Evolutionary conservation across 92 coral and sea anemone genomes (phyloP), one percentile per base, ranked within the genome.

Genomic region (Bergia puertoricense): DNA sequence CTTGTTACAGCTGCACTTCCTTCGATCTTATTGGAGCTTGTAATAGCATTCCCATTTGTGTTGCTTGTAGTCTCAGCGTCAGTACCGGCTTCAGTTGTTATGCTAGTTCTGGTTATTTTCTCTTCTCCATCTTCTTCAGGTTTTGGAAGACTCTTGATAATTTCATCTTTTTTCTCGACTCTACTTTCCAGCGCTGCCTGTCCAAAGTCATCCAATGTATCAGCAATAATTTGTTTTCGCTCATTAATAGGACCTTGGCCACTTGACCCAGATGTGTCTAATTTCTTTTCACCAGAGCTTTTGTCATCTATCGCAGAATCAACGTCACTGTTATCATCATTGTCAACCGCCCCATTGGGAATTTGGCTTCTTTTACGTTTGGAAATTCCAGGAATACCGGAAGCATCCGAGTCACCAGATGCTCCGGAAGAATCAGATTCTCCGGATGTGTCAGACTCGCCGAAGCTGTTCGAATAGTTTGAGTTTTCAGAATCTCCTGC

Each of bases 81-180:
- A 14, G 83, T 50, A 1, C 23, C 62, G 6, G 45, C 59, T 4
- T 23, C 6, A 51, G 65, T 51, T 81, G 74, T 56, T 82, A 56
- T 89, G 48, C 66, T 82, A 57, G 69, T 62, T 44, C 81, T 71
- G 2, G 56, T 6, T 45, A 77, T 59, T n/a, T 72, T 71, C 6
- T 51, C 82, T 18, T 42, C 11, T 10, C 39, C 4, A 5, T 91
- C 90, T 36, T 91, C 92, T 13, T 89, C 50, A 46, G 86, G 74
- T 74, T 88, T 88, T 56, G 90, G 81, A 62, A 85, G 92, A 81
- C 94, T 91, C 81, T 88, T 93, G 56, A 93, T 93, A n/a, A 92
- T 90, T 84, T 96, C 94, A 76, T 95, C 92, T 87, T 92, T 95
- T 76, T 85, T 90, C 78, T 94, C 95, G 11, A 91, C 93, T 44